A percentile compares a stretch with the other conserved stretches of the same genome.
phyloP scores from a whole-genome alignment of 2,888 invertebrate genomes.

The Junonia oenone region DNA sequence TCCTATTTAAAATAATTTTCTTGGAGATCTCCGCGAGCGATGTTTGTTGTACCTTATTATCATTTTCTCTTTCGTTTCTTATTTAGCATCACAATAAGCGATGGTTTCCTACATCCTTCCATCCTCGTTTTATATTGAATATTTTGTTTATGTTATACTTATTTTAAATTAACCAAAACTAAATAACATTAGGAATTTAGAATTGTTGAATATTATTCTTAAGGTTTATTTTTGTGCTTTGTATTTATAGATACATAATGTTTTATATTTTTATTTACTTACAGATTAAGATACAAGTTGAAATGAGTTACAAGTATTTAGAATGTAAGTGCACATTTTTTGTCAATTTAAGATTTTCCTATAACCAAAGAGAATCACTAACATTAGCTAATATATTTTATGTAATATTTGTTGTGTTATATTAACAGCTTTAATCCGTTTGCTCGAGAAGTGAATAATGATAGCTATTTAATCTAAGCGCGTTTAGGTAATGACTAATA shows the following conservation, averaged over 20 bases:
- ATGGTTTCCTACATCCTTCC: neutral
- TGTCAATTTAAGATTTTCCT: neutral
- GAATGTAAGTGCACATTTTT: slow-evolving; percentile 50
- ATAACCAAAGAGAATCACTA: no score
- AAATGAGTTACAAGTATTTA: slow-evolving; percentile 57
- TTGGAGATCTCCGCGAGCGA: slow-evolving; percentile 12
- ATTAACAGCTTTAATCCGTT: neutral
- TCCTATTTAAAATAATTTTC: slow-evolving; percentile 9
- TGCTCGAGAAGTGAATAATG: neutral
- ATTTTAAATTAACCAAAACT: no score
- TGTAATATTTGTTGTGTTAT: neutral
- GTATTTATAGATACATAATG: no score
- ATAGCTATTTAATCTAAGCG: neutral
- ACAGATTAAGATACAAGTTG: slow-evolving; percentile 18
- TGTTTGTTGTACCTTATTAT: slow-evolving; percentile 6
- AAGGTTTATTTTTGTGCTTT: no score
- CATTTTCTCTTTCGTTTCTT: slow-evolving; percentile 6
- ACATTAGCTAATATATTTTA: neutral
- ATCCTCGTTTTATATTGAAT: neutral
- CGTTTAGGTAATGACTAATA: neutral
- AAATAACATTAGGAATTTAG: no score
- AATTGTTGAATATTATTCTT: no score
- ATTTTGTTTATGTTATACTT: neutral
- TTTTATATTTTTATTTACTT: slow-evolving; percentile 6
- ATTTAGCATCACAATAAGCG: neutral